Evolutionary conservation across 2,797 vertebrate genomes (phyloP).

Genomic region (Malacoraja senta): DNA sequence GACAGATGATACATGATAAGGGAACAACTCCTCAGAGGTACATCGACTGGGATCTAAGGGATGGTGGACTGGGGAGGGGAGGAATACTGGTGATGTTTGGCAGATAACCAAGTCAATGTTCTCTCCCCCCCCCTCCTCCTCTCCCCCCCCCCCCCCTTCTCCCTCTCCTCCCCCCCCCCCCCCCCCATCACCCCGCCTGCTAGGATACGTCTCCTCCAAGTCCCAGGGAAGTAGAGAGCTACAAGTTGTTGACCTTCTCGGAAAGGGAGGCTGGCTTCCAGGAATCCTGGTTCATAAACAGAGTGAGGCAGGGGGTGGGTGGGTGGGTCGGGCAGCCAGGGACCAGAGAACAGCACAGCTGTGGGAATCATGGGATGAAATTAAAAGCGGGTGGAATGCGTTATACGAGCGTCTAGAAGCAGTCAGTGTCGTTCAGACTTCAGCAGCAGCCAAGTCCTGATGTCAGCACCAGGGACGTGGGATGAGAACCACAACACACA

Average conservation of each 20-base stretch:
- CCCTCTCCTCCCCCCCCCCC: neutral
- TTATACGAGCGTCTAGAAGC: conserved; percentile 5
- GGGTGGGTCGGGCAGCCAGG: no score
- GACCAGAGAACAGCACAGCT: conserved; percentile 12
- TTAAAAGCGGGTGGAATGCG: neutral
- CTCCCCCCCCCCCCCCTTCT: rapidly evolving
- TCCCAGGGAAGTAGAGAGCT: neutral
- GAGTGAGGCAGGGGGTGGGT: neutral
- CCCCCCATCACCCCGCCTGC: no score
- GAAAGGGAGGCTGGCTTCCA: neutral
- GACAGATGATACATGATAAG: no score
- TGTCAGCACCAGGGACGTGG: neutral
- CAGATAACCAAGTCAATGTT: neutral
- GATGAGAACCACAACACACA: no score
- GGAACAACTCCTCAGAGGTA: neutral
- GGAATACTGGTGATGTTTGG: neutral
- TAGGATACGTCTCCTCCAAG: neutral
- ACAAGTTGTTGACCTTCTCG: neutral
- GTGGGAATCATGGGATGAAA: conserved; percentile 32
- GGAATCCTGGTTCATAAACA: neutral
- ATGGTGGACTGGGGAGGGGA: neutral
- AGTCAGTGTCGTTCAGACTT: neutral
- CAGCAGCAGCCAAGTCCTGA: neutral
- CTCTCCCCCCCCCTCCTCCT: neutral
- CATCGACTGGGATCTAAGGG: neutral